Base-by-base conservation (phyloP, 2,797 vertebrate genomes). In the Notolabrus celidotus region DNA sequence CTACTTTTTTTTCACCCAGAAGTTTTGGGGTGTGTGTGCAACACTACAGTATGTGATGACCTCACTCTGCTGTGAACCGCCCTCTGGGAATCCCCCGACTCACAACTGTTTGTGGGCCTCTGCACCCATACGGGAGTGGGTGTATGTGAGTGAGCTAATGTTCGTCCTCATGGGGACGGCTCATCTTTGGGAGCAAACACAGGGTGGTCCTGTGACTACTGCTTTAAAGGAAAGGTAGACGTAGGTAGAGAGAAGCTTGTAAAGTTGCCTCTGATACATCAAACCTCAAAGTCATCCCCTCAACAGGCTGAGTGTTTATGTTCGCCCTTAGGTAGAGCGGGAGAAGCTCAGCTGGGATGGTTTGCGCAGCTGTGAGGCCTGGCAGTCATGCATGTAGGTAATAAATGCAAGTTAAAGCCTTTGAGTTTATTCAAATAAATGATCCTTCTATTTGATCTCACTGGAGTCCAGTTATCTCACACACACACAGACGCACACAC, bases 71-170 rank as follows among this genome's bases (percentile, higher is more conserved):
- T 89, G 86, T 84, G 92, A 92, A 90, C 87, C 90, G 86, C 92
- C 91, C 91, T 89, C 53, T 90, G 93, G 92, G 93, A 95, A 84
- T 88, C 94, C 93, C 93, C 92, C 80, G 45, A 82, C 74, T 87
- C 84, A 67, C 51, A 66, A 77, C 60, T 65, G 77, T 84, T 71
- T 80, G 80, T 68, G 60, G 68, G 80, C 51, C 78, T 71, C 58
- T 70, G 55, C 77, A 74, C 79, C 71, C 52, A 67, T 61, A 29
- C 68, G 17, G 71, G 55, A 56, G 57, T 62, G 38, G 43, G 53
- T 55, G 27, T 22, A n/a, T 46, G 33, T 60, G 41, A 52, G 12
- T 47, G 45, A 47, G 45, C 22, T 90, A 88, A 90, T 83, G 85
- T 61, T 49, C 23, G 41, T 80, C 74, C 78, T 74, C 62, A 29